Percentiles rank a stretch among this genome's conserved stretches.
Evolutionary conservation across 2,888 invertebrate species (phyloP).

Genomic region (Vesta saturnalis): DNA sequence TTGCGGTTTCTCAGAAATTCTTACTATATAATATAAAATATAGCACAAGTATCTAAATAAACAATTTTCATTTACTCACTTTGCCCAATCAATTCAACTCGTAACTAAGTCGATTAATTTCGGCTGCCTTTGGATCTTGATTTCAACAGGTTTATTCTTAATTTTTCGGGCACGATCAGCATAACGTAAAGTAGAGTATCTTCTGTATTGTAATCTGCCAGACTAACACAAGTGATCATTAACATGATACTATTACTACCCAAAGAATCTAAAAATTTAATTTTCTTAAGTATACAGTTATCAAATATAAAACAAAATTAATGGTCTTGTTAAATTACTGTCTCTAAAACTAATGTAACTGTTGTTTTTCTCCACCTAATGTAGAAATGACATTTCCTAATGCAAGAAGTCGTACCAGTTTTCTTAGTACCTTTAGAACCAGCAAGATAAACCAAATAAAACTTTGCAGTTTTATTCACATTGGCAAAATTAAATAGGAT

Average conservation of each 20-base stretch:
- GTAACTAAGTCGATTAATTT: slow-evolving; percentile 77
- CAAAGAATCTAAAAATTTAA: slow-evolving; percentile 76
- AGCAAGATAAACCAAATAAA: slow-evolving; percentile 91
- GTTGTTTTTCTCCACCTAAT: slow-evolving; percentile 74
- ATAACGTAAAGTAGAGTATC: slow-evolving; percentile 90
- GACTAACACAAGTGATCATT: slow-evolving; percentile 96
- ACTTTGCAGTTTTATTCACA: slow-evolving; percentile 81
- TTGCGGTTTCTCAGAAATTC: too few relatives aligned
- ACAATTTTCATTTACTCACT: too few relatives aligned
- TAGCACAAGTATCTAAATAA: too few relatives aligned
- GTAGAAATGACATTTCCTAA: slow-evolving; percentile 96
- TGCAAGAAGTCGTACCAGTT: slow-evolving; percentile 88
- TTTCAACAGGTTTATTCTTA: slow-evolving; percentile 89
- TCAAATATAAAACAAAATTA: slow-evolving; percentile 42
- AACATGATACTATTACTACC: slow-evolving; percentile 94
- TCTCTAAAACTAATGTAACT: slow-evolving; percentile 90
- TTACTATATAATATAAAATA: too few relatives aligned
- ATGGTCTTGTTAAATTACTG: slow-evolving; percentile 85
- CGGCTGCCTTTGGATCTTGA: slow-evolving; percentile 82
- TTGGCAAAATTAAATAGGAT: slow-evolving; percentile 67
- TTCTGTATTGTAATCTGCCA: slow-evolving; percentile 87
- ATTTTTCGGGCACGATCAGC: slow-evolving; percentile 89
- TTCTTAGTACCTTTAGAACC: slow-evolving; percentile 92
- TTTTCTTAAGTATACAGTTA: neutral
- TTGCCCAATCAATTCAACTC: slow-evolving; percentile 70